A percentile compares a stretch with the other conserved stretches of the same genome.
Evolutionary conservation across 2,797 vertebrate genomes (phyloP).

Genomic region (Crenuchus spilurus): DNA sequence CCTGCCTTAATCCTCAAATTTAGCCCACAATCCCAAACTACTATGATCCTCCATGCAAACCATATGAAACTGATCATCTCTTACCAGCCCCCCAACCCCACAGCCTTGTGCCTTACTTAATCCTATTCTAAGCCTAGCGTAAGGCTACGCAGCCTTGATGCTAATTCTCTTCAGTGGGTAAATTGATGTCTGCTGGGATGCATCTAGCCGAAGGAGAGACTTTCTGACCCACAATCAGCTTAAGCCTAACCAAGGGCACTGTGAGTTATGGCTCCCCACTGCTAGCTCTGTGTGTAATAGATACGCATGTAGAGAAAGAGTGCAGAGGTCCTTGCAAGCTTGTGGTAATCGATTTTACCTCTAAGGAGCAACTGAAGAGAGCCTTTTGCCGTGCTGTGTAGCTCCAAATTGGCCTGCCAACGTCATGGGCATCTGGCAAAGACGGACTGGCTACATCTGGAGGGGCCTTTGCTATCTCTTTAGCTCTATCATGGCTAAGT

Average conservation of each 20-base stretch:
- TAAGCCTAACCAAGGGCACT: constrained; percentile 71
- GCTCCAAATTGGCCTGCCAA: constrained; percentile 57
- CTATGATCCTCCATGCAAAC: constrained; percentile 24
- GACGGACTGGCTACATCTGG: constrained; percentile 54
- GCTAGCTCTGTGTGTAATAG: constrained; percentile 60
- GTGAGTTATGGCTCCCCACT: constrained; percentile 68
- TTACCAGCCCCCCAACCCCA: constrained; percentile 20
- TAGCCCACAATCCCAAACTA: constrained; percentile 40
- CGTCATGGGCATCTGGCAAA: constrained; percentile 42
- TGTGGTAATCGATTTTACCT: constrained; percentile 74
- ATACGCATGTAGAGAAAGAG: constrained; percentile 59
- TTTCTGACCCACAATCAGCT: constrained; percentile 74
- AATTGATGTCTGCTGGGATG: constrained; percentile 71
- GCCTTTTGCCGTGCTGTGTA: constrained; percentile 57
- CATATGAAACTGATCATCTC: constrained; percentile 43
- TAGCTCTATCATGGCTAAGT: constrained; percentile 58
- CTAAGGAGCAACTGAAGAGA: constrained; percentile 65
- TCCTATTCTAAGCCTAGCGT: constrained; percentile 38
- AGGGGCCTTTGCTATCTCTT: constrained; percentile 58
- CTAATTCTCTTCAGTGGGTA: constrained; percentile 69
- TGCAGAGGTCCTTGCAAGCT: constrained; percentile 67
- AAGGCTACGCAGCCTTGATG: constrained; percentile 63
- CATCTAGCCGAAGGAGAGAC: constrained; percentile 69
- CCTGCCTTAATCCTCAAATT: constrained; percentile 39
- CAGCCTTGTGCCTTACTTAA: constrained; percentile 39